Base-by-base conservation (phyloP, 2,888 invertebrate genomes). In the Trissonchulus sp. region DNA sequence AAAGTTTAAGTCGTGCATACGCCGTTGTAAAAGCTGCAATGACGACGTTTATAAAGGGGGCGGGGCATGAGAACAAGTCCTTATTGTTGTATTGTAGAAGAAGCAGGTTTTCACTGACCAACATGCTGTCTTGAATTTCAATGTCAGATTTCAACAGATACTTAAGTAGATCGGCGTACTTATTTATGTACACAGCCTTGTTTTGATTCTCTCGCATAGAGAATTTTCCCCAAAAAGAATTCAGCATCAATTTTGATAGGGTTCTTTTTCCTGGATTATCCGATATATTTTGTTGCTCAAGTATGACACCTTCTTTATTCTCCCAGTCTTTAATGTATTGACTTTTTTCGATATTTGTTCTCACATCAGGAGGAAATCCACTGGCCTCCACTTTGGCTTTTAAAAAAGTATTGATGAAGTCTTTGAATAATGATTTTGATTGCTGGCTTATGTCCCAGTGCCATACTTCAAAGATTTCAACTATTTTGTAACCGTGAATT, bases 21-120 rank as follows among this genome's bases (percentile, higher is more conserved):
- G 82, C 76, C 0, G 84, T 85, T 0, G 83, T 84, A 71, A 83
- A 85, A 0, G 82, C 80, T 0, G 85, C 85, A 1, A 86, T 80
- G 8, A 82, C 80, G 0, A 82, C 79, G 76, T 83, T 84, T 28
- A 65, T 72, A 0, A 60, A 60, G n/a, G 23, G 23, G n/a, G 23
- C n/a, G 28, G 62, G 28, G 1, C 33, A 23, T 1, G 62, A 28
- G 75, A 60, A 72, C 38, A 69, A 73, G 37, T 73, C 75, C 37
- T 75, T 30, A 1, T 63, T n/a, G 33, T 37, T 1, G 60, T 38
- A 65, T 2, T 68, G 15, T 1, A 77, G 63, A 28, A 15, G 23
- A 28, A 73, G 63, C 30, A 77, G 31, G 31, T 48, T 63, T 15
- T 77, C 77, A 78, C 36, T 33, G 28, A 68, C 36, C 1, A 71